Evolutionary conservation across 2,888 invertebrate species (phyloP).

Genomic region (Eupithecia subumbrata): DNA sequence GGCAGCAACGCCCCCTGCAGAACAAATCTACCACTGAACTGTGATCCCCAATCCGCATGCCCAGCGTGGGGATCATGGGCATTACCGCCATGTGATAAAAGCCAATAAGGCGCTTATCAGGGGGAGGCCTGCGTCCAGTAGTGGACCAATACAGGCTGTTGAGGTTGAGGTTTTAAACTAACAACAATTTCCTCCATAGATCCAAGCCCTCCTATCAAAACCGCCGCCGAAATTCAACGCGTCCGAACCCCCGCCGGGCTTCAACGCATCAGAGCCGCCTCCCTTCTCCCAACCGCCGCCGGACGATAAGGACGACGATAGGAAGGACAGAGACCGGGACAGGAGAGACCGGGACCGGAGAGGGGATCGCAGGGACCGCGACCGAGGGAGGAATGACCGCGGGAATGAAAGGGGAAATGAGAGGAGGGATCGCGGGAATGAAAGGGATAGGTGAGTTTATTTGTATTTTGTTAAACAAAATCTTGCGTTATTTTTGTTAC

Average conservation of each 20-base stretch:
- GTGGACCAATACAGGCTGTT: too few relatives aligned
- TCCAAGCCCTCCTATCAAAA: constrained; percentile 82
- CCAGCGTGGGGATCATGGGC: too few relatives aligned
- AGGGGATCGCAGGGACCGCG: constrained; percentile 53
- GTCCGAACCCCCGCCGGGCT: constrained; percentile 72
- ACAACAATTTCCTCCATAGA: constrained; percentile 51
- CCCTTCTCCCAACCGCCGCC: constrained; percentile 64
- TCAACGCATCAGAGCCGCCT: constrained; percentile 63
- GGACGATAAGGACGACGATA: constrained; percentile 59
- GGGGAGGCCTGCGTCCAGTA: too few relatives aligned
- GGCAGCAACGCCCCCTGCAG: too few relatives aligned
- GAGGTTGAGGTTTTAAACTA: too few relatives aligned
- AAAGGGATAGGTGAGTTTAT: constrained; percentile 39
- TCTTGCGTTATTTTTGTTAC: too few relatives aligned
- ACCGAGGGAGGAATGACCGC: constrained; percentile 28
- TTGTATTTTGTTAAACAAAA: too few relatives aligned
- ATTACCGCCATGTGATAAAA: too few relatives aligned
- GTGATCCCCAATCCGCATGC: too few relatives aligned
- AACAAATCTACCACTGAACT: too few relatives aligned
- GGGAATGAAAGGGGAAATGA: constrained; percentile 36
- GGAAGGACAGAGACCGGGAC: constrained; percentile 48
- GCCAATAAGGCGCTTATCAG: too few relatives aligned
- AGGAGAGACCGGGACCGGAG: constrained; percentile 58
- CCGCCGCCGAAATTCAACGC: constrained; percentile 80
- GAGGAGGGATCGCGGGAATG: constrained; percentile 36